Percentiles rank a stretch among this genome's conserved stretches.
Conservation (phyloP, 2,888 invertebrate species). For the Rotaria sp. region DNA sequence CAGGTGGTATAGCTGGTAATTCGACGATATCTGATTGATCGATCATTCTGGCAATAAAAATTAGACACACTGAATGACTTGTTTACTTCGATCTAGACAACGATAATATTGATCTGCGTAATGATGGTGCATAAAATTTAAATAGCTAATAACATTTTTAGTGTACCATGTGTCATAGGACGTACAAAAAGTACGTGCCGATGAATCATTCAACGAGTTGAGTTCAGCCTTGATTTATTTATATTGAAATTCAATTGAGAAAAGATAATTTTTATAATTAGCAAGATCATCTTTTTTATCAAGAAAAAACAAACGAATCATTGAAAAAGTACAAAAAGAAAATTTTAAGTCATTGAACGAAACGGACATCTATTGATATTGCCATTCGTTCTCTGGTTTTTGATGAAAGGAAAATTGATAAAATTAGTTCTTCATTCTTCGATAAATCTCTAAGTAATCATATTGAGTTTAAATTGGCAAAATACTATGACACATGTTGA, state of each 20-base stretch:
- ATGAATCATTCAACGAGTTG: background rate
- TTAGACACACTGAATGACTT: background rate
- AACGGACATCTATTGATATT: background rate
- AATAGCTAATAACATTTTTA: background rate
- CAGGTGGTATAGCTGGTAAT: slow-evolving; percentile 20
- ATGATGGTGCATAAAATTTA: background rate
- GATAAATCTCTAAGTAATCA: no score
- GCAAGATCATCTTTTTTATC: background rate
- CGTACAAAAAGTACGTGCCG: background rate
- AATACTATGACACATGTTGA: no score
- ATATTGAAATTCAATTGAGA: background rate
- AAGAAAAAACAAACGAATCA: background rate
- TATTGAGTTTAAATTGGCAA: no score
- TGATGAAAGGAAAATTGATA: no score
- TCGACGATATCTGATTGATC: slow-evolving; percentile 3
- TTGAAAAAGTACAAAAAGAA: background rate
- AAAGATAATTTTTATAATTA: background rate
- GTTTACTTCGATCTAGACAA: background rate
- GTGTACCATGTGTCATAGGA: background rate
- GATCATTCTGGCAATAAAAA: background rate
- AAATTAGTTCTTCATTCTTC: no score
- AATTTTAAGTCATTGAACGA: background rate
- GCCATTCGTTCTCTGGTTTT: no score
- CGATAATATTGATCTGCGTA: background rate
- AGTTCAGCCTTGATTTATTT: background rate